Conservation (phyloP, 2,797 vertebrate genomes). For the Smutsia temminckii region DNA sequence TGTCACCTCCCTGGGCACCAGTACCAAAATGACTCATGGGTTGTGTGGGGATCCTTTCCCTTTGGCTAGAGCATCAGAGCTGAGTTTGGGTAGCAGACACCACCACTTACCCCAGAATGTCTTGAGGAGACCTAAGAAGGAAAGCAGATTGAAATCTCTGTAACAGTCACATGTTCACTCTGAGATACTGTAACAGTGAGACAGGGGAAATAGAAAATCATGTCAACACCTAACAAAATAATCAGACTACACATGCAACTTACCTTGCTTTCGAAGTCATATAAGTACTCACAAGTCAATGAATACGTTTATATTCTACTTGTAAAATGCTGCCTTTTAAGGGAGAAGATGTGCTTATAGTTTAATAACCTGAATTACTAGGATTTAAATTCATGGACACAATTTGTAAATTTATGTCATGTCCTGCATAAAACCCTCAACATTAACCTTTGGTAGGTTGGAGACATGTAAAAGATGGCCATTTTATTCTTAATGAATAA, state of each 20-base stretch:
- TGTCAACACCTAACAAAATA: not conserved
- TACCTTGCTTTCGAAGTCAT: constrained; percentile 13
- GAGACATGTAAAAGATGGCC: not conserved
- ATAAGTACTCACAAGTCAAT: constrained; percentile 19
- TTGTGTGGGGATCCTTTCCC: not conserved
- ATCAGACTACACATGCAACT: not conserved
- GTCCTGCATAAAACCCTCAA: constrained; percentile 52
- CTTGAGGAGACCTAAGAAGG: not conserved
- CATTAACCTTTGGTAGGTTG: constrained; percentile 59
- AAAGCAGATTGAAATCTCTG: not conserved
- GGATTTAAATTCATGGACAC: constrained; percentile 44
- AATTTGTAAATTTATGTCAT: constrained; percentile 49
- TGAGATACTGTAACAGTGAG: not conserved
- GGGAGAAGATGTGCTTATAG: constrained; percentile 24
- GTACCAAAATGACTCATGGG: not conserved
- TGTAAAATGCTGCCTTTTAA: constrained; percentile 43
- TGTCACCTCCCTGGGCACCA: not conserved
- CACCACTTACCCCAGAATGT: not conserved
- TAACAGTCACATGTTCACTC: not conserved
- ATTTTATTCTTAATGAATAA: constrained; percentile 37
- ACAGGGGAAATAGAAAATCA: not conserved
- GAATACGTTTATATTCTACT: constrained; percentile 43
- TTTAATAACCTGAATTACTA: constrained; percentile 50
- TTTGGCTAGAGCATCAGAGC: not conserved
- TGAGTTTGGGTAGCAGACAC: not conserved